A percentile compares a stretch with the other conserved stretches of the same genome.
Conservation (phyloP, 2,888 invertebrate species). For the Eucriotettix oculatus region DNA sequence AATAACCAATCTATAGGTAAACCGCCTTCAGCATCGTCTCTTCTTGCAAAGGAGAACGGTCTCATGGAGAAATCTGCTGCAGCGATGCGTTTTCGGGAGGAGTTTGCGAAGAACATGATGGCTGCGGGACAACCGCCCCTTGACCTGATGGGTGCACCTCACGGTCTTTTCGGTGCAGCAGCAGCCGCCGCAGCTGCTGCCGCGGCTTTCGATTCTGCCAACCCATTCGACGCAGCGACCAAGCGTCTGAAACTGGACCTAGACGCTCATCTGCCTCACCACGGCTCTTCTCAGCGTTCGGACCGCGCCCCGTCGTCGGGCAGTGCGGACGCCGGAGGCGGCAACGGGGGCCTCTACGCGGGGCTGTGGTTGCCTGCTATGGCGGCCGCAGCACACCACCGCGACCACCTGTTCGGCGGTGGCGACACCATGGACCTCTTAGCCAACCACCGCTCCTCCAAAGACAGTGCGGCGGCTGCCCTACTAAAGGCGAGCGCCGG, state of each 20-base stretch:
- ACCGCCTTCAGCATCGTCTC: background rate
- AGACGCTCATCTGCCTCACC: slow-evolving; percentile 25
- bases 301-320: background rate
- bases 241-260: slow-evolving; percentile 66
- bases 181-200: slow-evolving; percentile 21
- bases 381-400: slow-evolving; percentile 56
- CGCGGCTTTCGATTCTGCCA: slow-evolving; percentile 29
- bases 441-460: background rate
- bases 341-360: slow-evolving; percentile 29
- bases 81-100: slow-evolving; percentile 51
- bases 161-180: slow-evolving; percentile 52
- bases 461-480: slow-evolving; percentile 7
- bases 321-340: background rate
- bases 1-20: slow-evolving; percentile 17
- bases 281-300: background rate
- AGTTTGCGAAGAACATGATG: slow-evolving; percentile 53
- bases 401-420: slow-evolving; percentile 31
- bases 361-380: slow-evolving; percentile 70
- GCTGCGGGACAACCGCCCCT: slow-evolving; percentile 44
- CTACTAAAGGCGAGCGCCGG: slow-evolving; percentile 25
- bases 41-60: slow-evolving; percentile 30
- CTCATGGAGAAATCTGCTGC: slow-evolving; percentile 35
- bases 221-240: slow-evolving; percentile 54
- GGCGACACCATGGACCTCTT: slow-evolving; percentile 16
- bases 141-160: slow-evolving; percentile 38